Conservation (phyloP, 2,888 invertebrate genomes). For the Tubiluchus corallicola region DNA sequence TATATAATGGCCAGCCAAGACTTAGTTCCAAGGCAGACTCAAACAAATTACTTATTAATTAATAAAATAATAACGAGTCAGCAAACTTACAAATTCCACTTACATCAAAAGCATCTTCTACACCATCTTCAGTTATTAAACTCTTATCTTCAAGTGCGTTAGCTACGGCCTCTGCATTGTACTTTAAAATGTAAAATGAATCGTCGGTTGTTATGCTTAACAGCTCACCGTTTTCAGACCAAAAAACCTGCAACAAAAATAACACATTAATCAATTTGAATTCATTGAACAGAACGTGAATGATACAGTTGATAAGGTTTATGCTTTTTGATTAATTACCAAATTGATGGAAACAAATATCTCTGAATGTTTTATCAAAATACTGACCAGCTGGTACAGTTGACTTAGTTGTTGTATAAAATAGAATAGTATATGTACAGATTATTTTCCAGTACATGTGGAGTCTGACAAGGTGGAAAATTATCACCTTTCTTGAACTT, state of each 20-base stretch:
- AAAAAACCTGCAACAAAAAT: slow-evolving; percentile 43
- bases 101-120: slow-evolving; percentile 91
- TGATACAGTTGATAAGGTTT: too few relatives aligned
- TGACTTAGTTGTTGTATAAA: too few relatives aligned
- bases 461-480: too few relatives aligned
- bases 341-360: too few relatives aligned
- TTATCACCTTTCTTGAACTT: background rate
- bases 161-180: slow-evolving; percentile 61
- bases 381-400: too few relatives aligned
- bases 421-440: too few relatives aligned
- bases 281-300: too few relatives aligned
- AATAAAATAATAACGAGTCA: background rate
- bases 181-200: slow-evolving; percentile 78
- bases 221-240: slow-evolving; percentile 87
- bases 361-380: too few relatives aligned
- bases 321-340: too few relatives aligned
- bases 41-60: too few relatives aligned
- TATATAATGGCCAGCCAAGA: background rate
- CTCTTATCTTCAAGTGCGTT: slow-evolving; percentile 52
- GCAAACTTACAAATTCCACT: slow-evolving; percentile 13
- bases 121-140: slow-evolving; percentile 65
- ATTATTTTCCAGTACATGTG: too few relatives aligned
- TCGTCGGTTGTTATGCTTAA: slow-evolving; percentile 89
- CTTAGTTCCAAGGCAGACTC: slow-evolving; percentile 2
- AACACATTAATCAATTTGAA: too few relatives aligned